Evolutionary conservation across 2,797 vertebrate species (phyloP), one percentile per base, ranked within the genome.

Genomic region (Mareca penelope): DNA sequence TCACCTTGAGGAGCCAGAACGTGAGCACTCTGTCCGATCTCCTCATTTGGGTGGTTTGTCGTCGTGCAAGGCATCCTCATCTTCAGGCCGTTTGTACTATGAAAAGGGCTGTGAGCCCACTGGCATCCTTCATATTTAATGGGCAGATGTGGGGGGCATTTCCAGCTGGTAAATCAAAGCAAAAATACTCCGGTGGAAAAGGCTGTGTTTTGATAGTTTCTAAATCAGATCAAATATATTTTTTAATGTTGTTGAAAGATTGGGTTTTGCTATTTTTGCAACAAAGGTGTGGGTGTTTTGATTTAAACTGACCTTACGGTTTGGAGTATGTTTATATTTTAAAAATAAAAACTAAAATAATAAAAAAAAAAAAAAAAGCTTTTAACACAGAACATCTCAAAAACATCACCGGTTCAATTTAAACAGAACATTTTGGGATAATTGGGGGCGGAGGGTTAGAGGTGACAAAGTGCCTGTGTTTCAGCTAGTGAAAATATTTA

Each of bases 371-470:
- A 50, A 50, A 50, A 26, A 50, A 26, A 26, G 24, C 26, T 80
- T 70, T 56, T 44, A 86, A 53, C 15, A 78, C 28, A 5, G 14
- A 80, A 35, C 61, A 50, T 75, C 50, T 80, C 53, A 88, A 85
- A 73, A 55, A 68, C 26, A 33, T 77, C 73, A 85, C 37, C 18
- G 26, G 9, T 44, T 79, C 50, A 4, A 8, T 67, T 88, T 29
- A 37, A 81, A 64, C 16, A 59, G 31, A 85, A 19, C 3, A 22
- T 44, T 61, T 71, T 60, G 21, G 8, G 16, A 39, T n/a, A n/a
- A n/a, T 3, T 15, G 24, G 44, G 3, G 5, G 17, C 1, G 7
- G 19, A 15, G 11, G 59, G 53, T 22, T 16, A 4, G 13, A 31
- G 16, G 6, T 78, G 56, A 64, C 6, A 56, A 65, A 80, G 10